Conservation (phyloP, 2,797 vertebrate species). For the Parambassis ranga region DNA sequence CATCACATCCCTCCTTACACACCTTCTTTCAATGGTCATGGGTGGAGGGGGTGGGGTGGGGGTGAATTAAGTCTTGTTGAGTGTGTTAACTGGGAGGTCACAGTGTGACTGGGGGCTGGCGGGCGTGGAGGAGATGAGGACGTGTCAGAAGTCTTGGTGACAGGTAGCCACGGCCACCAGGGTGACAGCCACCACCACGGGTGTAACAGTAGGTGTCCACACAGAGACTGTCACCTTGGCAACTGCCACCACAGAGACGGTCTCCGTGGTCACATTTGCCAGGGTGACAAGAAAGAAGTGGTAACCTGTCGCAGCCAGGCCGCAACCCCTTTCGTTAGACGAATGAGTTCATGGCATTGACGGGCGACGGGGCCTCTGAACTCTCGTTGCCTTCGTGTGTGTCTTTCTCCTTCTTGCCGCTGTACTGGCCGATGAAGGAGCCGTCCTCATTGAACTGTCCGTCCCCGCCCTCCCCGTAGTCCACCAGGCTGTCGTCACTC, state of each 20-base stretch:
- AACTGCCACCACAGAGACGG: constrained; percentile 42
- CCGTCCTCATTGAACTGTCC: constrained; percentile 99
- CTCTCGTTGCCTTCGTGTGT: constrained; percentile 98
- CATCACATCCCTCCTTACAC: constrained; percentile 33
- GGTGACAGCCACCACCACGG: constrained; percentile 46
- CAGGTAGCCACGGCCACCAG: constrained; percentile 42
- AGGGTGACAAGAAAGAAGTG: constrained; percentile 45
- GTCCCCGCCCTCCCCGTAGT: constrained; percentile 98
- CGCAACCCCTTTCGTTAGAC: constrained; percentile 79
- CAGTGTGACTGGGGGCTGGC: constrained; percentile 53
- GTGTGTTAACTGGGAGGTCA: constrained; percentile 51
- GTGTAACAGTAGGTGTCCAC: constrained; percentile 41
- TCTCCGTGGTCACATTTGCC: constrained; percentile 58
- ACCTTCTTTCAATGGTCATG: constrained; percentile 23
- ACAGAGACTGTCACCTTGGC: constrained; percentile 50
- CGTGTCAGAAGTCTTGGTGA: constrained; percentile 56
- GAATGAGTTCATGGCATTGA: constrained; percentile 99
- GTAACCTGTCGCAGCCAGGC: constrained; percentile 19
- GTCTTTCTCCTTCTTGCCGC: constrained; percentile 98
- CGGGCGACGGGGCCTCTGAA: constrained; percentile 96
- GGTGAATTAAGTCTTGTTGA: constrained; percentile 15
- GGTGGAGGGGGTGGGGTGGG: background rate
- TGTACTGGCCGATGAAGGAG: constrained; percentile 98
- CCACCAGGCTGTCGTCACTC: constrained; percentile 97
- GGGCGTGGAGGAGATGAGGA: constrained; percentile 62